Percentiles rank a stretch among this genome's conserved stretches.
Evolutionary conservation across 2,113 vertebrate genomes (phyloP).

Genomic region (Malurus cyaneus): DNA sequence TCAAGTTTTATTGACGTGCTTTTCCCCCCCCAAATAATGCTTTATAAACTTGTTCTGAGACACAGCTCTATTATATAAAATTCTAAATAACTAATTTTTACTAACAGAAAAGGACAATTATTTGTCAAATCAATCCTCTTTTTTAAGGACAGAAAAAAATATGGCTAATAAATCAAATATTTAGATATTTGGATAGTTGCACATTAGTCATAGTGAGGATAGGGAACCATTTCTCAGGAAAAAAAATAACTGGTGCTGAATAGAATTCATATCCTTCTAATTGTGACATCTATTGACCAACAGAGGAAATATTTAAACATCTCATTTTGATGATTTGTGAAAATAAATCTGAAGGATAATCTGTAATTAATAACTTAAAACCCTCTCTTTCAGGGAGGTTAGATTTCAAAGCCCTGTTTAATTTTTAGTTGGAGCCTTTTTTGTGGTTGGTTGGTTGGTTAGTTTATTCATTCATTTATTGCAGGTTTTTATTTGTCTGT

Average conservation of each 20-base stretch:
- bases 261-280: not conserved
- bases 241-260: not conserved
- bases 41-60: not conserved
- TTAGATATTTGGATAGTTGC: not conserved
- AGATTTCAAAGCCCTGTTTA: not conserved
- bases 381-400: not conserved
- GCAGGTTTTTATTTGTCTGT: not conserved
- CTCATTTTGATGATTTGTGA: not conserved
- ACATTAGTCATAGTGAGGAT: not conserved
- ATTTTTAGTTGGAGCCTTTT: not conserved
- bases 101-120: not conserved
- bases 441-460: not conserved
- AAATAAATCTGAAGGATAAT: not conserved
- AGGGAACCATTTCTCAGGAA: not conserved
- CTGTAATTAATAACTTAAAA: not conserved
- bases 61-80: not conserved
- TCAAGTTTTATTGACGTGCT: not conserved
- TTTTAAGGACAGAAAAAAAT: not conserved
- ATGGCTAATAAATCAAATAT: not conserved
- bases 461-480: fast-evolving
- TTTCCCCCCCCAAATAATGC: fast-evolving
- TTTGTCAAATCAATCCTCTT: not conserved
- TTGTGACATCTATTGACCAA: not conserved
- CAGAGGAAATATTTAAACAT: not conserved
- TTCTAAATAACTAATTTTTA: not conserved